Evolutionary conservation across 2,888 invertebrate species (phyloP).

Genomic region (Heteropelma amictum): DNA sequence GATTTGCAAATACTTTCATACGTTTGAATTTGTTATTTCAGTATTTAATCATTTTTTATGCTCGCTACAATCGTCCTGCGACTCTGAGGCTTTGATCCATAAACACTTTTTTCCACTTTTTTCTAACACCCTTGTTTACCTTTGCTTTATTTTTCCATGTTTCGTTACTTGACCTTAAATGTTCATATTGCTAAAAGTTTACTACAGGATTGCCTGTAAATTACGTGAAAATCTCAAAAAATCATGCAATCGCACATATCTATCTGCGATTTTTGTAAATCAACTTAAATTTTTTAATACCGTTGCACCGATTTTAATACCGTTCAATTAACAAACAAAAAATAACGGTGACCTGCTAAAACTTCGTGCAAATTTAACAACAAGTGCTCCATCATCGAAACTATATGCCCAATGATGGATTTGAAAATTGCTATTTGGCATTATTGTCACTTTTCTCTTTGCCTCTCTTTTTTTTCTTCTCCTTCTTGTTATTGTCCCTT

Average conservation of each 20-base stretch:
- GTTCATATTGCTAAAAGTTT: slow-evolving; percentile 54
- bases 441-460: slow-evolving; percentile 20
- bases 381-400: slow-evolving; percentile 48
- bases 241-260: slow-evolving; percentile 56
- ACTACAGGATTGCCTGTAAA: slow-evolving; percentile 42
- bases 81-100: slow-evolving; percentile 14
- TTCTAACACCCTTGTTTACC: too few relatives aligned
- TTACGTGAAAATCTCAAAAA: slow-evolving; percentile 71
- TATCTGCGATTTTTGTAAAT: slow-evolving; percentile 1
- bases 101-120: not conserved
- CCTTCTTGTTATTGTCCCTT: slow-evolving; percentile 40
- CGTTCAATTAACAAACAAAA: slow-evolving; percentile 11
- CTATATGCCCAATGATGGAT: slow-evolving; percentile 11
- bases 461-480: too few relatives aligned
- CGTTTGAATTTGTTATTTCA: slow-evolving; percentile 55
- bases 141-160: not conserved
- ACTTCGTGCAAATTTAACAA: slow-evolving; percentile 46
- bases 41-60: slow-evolving; percentile 9
- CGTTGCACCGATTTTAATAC: too few relatives aligned
- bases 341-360: slow-evolving; percentile 9
- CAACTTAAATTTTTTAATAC: too few relatives aligned
- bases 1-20: slow-evolving; percentile 73
- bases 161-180: not conserved
- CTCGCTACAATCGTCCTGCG: slow-evolving; percentile 44
- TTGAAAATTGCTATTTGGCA: slow-evolving; percentile 26